Evolutionary conservation across 2,888 invertebrate species (phyloP).

Genomic region (Brachylomia viminalis): DNA sequence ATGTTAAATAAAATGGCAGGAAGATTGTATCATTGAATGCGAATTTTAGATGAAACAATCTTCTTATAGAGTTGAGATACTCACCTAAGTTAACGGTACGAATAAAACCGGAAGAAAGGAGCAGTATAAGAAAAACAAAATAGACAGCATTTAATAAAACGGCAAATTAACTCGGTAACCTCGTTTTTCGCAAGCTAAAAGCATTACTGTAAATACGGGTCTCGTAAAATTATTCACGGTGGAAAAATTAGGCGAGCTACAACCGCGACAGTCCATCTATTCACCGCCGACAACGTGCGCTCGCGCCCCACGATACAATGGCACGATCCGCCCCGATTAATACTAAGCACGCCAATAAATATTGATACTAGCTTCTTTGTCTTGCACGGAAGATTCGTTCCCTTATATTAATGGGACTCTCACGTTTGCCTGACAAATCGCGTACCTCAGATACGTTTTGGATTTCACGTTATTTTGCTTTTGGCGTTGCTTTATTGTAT

Average conservation of each 20-base stretch:
- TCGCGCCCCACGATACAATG: conserved; percentile 79
- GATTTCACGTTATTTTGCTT: conserved; percentile 65
- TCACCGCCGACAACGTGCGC: conserved; percentile 72
- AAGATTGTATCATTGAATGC: conserved; percentile 48
- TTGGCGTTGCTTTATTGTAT: conserved; percentile 59
- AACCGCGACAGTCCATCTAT: conserved; percentile 87
- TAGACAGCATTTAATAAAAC: conserved; percentile 37
- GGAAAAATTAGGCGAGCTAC: conserved; percentile 85
- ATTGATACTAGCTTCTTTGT: conserved; percentile 89
- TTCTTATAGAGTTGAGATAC: conserved; percentile 39
- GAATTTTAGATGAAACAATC: conserved; percentile 50
- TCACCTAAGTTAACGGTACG: conserved; percentile 24
- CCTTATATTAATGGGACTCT: conserved; percentile 87
- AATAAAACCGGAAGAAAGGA: conserved; percentile 24
- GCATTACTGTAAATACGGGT: conserved; percentile 33
- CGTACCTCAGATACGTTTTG: conserved; percentile 72
- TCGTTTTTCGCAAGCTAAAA: conserved; percentile 35
- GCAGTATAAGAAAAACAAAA: conserved; percentile 31
- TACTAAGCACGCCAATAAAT: conserved; percentile 90
- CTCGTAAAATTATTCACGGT: conserved; percentile 79
- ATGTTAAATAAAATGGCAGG: conserved; percentile 47
- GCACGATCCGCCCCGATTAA: conserved; percentile 88
- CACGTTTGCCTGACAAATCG: conserved; percentile 86
- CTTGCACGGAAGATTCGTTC: conserved; percentile 87
- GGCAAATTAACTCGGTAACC: conserved; percentile 38